These are phyloP conservation scores for Siniperca obscura DNA, from an alignment of 2,797 vertebrate genomes.

Conservation along the genomic window DNA sequence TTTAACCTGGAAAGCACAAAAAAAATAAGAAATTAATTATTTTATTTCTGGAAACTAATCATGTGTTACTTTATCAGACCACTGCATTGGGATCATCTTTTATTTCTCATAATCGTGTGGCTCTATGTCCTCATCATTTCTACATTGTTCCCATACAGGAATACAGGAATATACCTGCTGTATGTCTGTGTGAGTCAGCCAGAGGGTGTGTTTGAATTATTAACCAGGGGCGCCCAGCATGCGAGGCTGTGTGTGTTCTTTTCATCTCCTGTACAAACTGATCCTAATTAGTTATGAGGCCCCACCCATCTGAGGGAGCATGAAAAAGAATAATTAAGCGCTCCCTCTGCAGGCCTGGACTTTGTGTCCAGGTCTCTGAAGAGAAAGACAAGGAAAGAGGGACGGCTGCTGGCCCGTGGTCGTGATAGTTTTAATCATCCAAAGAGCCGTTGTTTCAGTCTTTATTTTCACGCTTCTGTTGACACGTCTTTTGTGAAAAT, in stretches of 20 bases:
- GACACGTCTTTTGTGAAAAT: background rate
- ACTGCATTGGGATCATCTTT: background rate
- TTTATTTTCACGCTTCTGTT: background rate
- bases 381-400: background rate
- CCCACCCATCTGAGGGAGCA: slow-evolving; percentile 31
- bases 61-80: background rate
- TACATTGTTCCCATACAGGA: background rate
- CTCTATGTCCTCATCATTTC: background rate
- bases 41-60: background rate
- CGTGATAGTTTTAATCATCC: no score
- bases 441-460: background rate
- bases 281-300: slow-evolving; percentile 51
- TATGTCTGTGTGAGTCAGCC: slow-evolving; percentile 20
- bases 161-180: background rate
- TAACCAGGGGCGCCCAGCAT: slow-evolving; percentile 58
- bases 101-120: no score
- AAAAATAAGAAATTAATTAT: no score
- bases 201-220: slow-evolving; percentile 72
- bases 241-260: slow-evolving; percentile 51
- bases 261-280: slow-evolving; percentile 51
- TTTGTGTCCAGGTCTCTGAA: background rate
- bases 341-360: slow-evolving; percentile 33
- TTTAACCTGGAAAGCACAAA: background rate
- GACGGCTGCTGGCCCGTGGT: background rate
- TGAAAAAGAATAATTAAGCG: slow-evolving; percentile 54